phyloP scores from a whole-genome alignment of 2,797 vertebrate genomes.

The Melanotaenia trifasciata region DNA sequence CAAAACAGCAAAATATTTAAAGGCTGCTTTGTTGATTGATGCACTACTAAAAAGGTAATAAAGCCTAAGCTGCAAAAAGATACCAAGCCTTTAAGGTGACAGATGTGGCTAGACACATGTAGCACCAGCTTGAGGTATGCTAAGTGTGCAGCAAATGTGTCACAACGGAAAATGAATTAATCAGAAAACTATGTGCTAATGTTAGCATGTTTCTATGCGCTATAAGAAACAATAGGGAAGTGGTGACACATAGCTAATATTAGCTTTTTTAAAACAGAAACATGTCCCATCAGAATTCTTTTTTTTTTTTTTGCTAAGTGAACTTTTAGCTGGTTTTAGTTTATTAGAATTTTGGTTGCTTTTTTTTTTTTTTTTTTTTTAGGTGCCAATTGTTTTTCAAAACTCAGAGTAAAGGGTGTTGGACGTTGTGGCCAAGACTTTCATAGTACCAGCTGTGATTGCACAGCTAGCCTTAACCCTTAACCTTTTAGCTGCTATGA shows the following conservation, averaged over 20 bases:
- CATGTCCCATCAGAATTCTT: background rate
- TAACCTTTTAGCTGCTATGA: background rate
- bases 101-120: background rate
- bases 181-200: background rate
- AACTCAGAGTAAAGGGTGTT: background rate
- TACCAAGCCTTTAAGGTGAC: background rate
- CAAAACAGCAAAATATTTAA: background rate
- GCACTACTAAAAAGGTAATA: background rate
- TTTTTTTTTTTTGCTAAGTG: background rate
- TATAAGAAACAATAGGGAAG: background rate
- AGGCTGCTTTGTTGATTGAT: background rate
- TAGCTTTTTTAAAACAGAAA: background rate
- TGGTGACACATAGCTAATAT: background rate
- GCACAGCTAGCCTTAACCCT: background rate
- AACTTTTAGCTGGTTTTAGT: background rate
- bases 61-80: background rate
- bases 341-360: background rate
- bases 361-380: accelerated
- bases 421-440: background rate
- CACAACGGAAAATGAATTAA: background rate
- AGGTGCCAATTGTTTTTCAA: background rate
- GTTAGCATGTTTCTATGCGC: background rate
- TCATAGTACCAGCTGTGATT: background rate
- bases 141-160: background rate
- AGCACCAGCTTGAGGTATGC: background rate